A percentile compares a stretch with the other conserved stretches of the same genome.
These are phyloP conservation scores for Coelinius sp. DNA, from an alignment of 2,888 invertebrate genomes.

Conservation along the genomic window DNA sequence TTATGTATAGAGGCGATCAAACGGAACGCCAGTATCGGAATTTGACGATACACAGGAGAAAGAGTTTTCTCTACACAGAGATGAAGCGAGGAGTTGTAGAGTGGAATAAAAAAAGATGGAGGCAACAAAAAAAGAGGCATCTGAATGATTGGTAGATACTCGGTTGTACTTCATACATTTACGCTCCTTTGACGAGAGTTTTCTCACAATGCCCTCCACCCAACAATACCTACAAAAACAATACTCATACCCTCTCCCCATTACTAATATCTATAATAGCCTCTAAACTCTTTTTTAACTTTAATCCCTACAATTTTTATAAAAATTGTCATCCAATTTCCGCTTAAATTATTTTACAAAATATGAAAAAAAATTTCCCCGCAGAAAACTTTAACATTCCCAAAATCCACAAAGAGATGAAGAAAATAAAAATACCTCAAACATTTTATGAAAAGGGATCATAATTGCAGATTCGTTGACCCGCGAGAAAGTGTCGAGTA, in stretches of 20 bases:
- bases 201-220: slow-evolving; percentile 49
- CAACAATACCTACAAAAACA: slow-evolving; percentile 58
- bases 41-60: slow-evolving; percentile 40
- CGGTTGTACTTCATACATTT: slow-evolving; percentile 51
- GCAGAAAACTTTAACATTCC: too few relatives aligned
- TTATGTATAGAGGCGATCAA: neutral
- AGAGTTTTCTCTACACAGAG: slow-evolving; percentile 9
- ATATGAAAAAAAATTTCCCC: slow-evolving; percentile 14
- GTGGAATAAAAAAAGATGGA: slow-evolving; percentile 7
- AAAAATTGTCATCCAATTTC: too few relatives aligned
- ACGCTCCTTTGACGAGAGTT: slow-evolving; percentile 56
- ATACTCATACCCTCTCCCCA: slow-evolving; percentile 44
- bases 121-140: slow-evolving; percentile 41
- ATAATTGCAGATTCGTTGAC: slow-evolving; percentile 68
- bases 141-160: slow-evolving; percentile 44
- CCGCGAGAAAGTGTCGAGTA: slow-evolving; percentile 47
- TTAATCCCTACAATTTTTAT: too few relatives aligned
- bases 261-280: neutral
- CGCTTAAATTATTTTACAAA: too few relatives aligned
- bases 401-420: slow-evolving; percentile 25
- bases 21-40: slow-evolving; percentile 37
- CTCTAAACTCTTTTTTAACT: too few relatives aligned
- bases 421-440: slow-evolving; percentile 42
- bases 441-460: slow-evolving; percentile 61
- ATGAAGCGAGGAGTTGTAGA: neutral